Conservation (phyloP, 2,797 vertebrate species). For the Sebastes iracundus region DNA sequence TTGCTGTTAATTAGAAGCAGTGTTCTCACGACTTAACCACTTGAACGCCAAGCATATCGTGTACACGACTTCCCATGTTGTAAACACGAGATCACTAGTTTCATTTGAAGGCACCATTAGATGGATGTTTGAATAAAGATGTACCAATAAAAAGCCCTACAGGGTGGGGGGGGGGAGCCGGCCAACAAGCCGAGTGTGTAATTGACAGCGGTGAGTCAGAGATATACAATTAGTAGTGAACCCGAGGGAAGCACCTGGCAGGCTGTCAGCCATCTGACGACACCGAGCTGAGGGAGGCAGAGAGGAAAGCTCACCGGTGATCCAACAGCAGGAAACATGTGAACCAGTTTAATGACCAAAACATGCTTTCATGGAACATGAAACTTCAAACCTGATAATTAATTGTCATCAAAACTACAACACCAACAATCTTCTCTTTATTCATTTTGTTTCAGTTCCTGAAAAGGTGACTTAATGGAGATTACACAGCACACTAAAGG, state of each 20-base stretch:
- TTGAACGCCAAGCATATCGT: too few species aligned
- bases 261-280: neutral
- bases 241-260: constrained; percentile 31
- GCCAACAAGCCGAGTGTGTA: constrained; percentile 19
- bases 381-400: neutral
- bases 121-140: neutral
- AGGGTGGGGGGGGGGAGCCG: neutral
- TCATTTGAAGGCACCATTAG: too few species aligned
- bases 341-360: neutral
- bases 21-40: too few species aligned
- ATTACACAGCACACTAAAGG: neutral
- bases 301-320: neutral
- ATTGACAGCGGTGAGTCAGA: constrained; percentile 36
- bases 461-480: constrained; percentile 8
- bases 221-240: constrained; percentile 19
- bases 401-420: neutral
- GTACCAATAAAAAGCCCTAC: neutral
- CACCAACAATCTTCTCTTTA: neutral
- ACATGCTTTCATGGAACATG: neutral
- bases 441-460: neutral
- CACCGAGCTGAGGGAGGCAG: neutral
- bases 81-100: too few species aligned
- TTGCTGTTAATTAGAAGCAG: too few species aligned
- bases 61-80: too few species aligned
- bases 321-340: neutral